Evolutionary conservation across 2,113 vertebrate genomes (phyloP).

Genomic region (Bombycilla garrulus): DNA sequence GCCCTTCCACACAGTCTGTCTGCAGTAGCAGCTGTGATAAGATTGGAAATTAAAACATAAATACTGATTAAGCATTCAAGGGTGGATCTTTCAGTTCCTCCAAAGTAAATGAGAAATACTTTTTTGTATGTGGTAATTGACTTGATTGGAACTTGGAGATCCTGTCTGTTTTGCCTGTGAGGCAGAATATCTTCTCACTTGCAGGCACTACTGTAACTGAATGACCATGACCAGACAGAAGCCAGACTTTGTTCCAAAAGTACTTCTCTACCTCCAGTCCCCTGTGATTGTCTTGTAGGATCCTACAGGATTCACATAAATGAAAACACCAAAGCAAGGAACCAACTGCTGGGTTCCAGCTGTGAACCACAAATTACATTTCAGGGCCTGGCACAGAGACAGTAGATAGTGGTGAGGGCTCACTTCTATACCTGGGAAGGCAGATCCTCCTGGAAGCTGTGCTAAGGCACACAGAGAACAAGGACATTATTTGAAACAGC

Average conservation of each 20-base stretch:
- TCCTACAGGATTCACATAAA: background rate
- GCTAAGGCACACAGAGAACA: background rate
- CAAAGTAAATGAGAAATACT: background rate
- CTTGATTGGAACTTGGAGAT: background rate
- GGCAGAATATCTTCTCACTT: background rate
- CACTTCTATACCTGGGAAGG: background rate
- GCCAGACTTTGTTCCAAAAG: background rate
- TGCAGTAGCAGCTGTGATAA: background rate
- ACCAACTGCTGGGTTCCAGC: background rate
- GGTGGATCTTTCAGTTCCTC: background rate
- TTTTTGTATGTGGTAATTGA: background rate
- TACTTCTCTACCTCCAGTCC: background rate
- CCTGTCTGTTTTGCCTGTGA: background rate
- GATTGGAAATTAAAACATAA: background rate
- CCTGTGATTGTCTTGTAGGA: background rate
- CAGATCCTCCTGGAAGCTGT: background rate
- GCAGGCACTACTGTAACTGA: background rate
- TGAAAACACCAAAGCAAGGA: background rate
- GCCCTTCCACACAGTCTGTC: background rate
- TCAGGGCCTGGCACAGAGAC: background rate
- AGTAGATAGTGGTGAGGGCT: background rate
- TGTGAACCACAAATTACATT: background rate
- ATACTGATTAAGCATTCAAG: background rate
- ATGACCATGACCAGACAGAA: fast-evolving
- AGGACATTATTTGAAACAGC: background rate